phyloP scores from a whole-genome alignment of 2,113 vertebrate genomes.

The Myodes glareolus region DNA sequence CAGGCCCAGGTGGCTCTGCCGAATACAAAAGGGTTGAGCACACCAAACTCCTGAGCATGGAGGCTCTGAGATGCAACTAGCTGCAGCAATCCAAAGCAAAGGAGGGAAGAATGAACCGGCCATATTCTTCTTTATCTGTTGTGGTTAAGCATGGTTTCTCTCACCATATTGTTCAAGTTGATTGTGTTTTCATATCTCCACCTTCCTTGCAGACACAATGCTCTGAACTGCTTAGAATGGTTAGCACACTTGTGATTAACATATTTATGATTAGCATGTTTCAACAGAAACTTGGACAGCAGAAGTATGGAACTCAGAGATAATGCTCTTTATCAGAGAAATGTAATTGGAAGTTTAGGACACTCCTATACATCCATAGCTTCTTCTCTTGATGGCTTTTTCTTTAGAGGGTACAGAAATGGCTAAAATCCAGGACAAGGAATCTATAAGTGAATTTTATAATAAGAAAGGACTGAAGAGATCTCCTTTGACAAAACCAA shows the following conservation, averaged over 20 bases:
- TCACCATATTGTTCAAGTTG: not conserved
- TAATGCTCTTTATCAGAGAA: not conserved
- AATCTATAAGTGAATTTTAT: slow-evolving; percentile 20
- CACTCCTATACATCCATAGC: not conserved
- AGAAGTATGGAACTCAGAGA: not conserved
- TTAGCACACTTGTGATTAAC: slow-evolving; percentile 4
- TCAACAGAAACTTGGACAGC: slow-evolving; percentile 6
- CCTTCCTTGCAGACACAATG: slow-evolving; percentile 26
- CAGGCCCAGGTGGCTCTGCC: not conserved
- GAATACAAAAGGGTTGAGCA: not conserved
- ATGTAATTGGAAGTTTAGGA: not conserved
- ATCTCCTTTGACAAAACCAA: not conserved
- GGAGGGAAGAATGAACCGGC: not conserved
- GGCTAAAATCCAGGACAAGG: not conserved
- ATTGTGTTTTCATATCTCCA: not conserved
- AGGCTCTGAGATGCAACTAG: not conserved
- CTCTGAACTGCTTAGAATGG: slow-evolving; percentile 19
- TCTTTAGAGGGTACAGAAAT: not conserved
- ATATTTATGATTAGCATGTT: slow-evolving; percentile 8
- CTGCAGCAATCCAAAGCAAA: not conserved
- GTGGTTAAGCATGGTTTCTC: not conserved
- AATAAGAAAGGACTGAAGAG: not conserved
- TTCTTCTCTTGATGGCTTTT: not conserved
- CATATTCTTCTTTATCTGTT: not conserved
- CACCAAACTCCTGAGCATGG: not conserved